Base-by-base conservation (phyloP, 2,888 invertebrate genomes). In the Uloborus plumipes region DNA sequence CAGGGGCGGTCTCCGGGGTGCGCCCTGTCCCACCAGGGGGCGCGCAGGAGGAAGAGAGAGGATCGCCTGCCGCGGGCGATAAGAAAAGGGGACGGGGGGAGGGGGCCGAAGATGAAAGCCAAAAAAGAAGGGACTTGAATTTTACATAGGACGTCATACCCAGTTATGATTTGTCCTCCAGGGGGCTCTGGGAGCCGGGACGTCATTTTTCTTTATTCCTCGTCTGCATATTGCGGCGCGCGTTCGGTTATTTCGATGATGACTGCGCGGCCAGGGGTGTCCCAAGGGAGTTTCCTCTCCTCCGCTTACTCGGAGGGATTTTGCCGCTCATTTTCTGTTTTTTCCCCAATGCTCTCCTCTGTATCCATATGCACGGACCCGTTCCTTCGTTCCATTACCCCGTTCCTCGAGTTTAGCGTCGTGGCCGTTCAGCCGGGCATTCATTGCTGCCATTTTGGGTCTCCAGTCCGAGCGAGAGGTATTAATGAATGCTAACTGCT, bases 81-180 rank as follows among this genome's bases (percentile, higher is more conserved):
- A 82, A 82, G 81, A 76, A 82, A 81, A 74, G 81, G 74, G 53
- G 59, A 49, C n/a, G 55, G 26, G 64, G 22, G 55, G 26, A 58
- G 22, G 26, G 22, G 77, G 69, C 7, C 62, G 76, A 74, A 72
- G 72, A 71, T 69, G 80, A 75, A 74, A 80, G 67, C 69, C 59
- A 66, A 71, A 70, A 64, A 47, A 26, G 49, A 16, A 18, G 61
- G 39, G 76, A 71, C 61, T 49, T 82, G 81, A 82, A 82, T 82
- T 82, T 82, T 82, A 82, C 81, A 82, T 82, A 76, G 81, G 73
- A 82, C 81, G 81, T 82, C 81, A 82, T 75, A 59, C 81, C 81
- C 64, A 66, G 83, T 77, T 83, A 83, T 83, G 83, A 83, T 83
- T 83, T 83, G 83, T 77, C 83, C 53, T 72, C 72, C 72, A 71